Evolutionary conservation across 2,888 invertebrate genomes (phyloP).

Genomic region (Creontiades dilutus): DNA sequence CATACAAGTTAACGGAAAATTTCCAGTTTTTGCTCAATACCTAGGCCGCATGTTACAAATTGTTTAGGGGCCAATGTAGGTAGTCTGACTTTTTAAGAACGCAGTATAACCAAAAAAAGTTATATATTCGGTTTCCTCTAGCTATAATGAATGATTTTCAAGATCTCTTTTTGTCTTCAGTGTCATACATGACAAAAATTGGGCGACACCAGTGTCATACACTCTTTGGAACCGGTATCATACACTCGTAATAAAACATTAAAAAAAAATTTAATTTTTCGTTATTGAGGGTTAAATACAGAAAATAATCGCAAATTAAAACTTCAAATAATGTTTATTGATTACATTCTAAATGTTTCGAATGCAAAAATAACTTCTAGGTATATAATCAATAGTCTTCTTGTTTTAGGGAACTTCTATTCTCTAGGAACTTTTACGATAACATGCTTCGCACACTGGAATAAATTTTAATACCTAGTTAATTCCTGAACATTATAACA

Average conservation of each 20-base stretch:
- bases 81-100: constrained; percentile 52
- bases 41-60: constrained; percentile 52
- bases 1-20: constrained; percentile 45
- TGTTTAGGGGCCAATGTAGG: constrained; percentile 37
- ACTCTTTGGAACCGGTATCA: constrained; percentile 38
- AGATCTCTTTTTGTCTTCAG: constrained; percentile 39
- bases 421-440: constrained; percentile 18
- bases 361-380: constrained; percentile 41
- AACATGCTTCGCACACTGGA: not conserved
- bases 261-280: constrained; percentile 46
- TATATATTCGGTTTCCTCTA: constrained; percentile 49
- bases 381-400: constrained; percentile 18
- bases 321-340: constrained; percentile 53
- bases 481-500: constrained; percentile 31
- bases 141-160: constrained; percentile 49
- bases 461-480: constrained; percentile 12
- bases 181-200: constrained; percentile 52
- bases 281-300: constrained; percentile 25
- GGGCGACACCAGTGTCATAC: constrained; percentile 25
- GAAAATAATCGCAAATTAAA: constrained; percentile 29
- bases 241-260: constrained; percentile 32
- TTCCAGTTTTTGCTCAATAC: constrained; percentile 50
- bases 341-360: constrained; percentile 33
- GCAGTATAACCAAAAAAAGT: constrained; percentile 50
- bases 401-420: constrained; percentile 47